phyloP scores from a whole-genome alignment of 1,140 invertebrate genomes.

The Acarapis woodi region DNA sequence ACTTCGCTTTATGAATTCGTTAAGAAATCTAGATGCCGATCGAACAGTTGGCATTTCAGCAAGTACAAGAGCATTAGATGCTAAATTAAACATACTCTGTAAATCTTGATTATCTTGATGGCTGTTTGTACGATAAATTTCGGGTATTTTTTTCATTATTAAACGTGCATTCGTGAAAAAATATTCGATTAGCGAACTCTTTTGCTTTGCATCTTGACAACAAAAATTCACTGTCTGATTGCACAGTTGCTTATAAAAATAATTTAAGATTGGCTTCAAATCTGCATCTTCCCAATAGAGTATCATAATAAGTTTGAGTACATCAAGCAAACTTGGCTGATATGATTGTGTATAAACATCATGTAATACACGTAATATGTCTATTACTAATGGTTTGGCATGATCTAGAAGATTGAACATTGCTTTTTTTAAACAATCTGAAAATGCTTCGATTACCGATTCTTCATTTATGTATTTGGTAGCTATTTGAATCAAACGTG shows the following conservation, averaged over 20 bases:
- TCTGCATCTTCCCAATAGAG: constrained; percentile 13
- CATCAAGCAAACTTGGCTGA: constrained; percentile 32
- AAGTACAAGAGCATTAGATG: constrained; percentile 23
- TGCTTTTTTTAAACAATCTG: constrained; percentile 33
- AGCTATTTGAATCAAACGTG: constrained; percentile 4
- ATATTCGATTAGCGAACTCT: constrained; percentile 10
- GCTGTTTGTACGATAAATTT: background rate
- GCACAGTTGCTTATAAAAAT: constrained; percentile 11
- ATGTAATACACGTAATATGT: constrained; percentile 33
- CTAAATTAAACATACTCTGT: constrained; percentile 5
- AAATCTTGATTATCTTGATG: background rate
- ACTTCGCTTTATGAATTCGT: constrained; percentile 23
- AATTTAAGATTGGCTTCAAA: constrained; percentile 4
- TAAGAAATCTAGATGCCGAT: constrained; percentile 23
- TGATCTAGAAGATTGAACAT: constrained; percentile 32
- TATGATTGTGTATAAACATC: constrained; percentile 34
- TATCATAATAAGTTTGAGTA: constrained; percentile 27
- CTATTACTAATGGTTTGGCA: constrained; percentile 27
- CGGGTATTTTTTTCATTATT: constrained; percentile 7
- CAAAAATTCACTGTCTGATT: constrained; percentile 7
- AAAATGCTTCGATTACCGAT: constrained; percentile 25
- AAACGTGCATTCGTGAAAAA: constrained; percentile 6
- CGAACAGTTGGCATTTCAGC: constrained; percentile 29
- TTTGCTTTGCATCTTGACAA: constrained; percentile 10
- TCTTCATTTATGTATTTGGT: constrained; percentile 6